Evolutionary conservation across 2,797 vertebrate genomes (phyloP).

Genomic region (Brachyrhaphis roseni): DNA sequence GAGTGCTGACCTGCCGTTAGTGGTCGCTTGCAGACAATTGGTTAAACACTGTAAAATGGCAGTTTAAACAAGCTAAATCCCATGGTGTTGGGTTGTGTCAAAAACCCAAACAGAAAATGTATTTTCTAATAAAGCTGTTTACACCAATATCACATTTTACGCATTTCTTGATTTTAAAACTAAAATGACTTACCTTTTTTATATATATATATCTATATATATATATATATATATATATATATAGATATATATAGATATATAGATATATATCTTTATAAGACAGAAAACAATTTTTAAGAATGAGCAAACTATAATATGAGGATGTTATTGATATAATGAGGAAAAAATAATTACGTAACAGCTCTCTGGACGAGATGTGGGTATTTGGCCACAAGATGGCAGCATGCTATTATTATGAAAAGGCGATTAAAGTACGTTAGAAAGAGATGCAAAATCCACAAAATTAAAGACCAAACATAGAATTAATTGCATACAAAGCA

Average conservation of each 20-base stretch:
- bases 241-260: too few species aligned
- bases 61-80: constrained; percentile 28
- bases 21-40: constrained; percentile 5
- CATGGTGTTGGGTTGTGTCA: constrained; percentile 39
- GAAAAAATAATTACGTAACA: background rate
- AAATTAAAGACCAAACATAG: background rate
- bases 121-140: constrained; percentile 68
- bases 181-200: background rate
- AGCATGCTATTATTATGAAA: background rate
- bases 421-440: background rate
- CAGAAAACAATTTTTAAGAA: background rate
- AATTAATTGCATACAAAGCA: background rate
- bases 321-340: background rate
- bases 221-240: background rate
- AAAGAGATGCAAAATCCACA: background rate
- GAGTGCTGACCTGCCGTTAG: constrained; percentile 12
- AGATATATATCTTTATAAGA: background rate
- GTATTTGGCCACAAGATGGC: constrained; percentile 42
- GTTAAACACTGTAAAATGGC: constrained; percentile 36
- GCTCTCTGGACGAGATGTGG: background rate
- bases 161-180: background rate
- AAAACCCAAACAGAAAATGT: constrained; percentile 32
- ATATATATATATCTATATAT: background rate
- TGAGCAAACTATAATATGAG: background rate
- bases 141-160: background rate